Base-by-base conservation (phyloP, 2,113 vertebrate species). In the Psammodynastes pulverulentus region DNA sequence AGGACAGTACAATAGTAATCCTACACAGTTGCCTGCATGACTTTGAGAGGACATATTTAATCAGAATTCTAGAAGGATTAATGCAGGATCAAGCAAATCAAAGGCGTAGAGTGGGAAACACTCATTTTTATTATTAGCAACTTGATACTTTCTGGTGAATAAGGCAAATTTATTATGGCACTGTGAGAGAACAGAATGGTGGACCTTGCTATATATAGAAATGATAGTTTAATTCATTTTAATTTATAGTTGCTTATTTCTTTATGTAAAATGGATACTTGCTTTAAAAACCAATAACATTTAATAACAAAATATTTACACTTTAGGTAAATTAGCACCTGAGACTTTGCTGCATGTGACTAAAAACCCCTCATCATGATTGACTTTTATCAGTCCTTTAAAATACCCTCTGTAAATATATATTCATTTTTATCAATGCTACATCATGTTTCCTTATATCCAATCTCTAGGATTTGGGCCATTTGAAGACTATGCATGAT, bases 401-500 rank as follows among this genome's bases (percentile, higher is more conserved):
- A 72, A 94, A 43, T 45, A 26, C 79, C 86, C 92, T 48, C 58
- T 54, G 8, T 79, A 92, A 90, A 52, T 89, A 21, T 15, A 34
- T 94, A 39, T 48, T 89, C 90, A 93, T 0, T 88, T 94, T 94
- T 58, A 87, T 72, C 62, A 52, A 39, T 86, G 6, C 86, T 4
- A 67, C 94, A 9, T 79, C 92, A 94, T 90, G 90, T 93, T 96
- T 94, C 88, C 94, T 94, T 94, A 92, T 21, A 23, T 45, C 86
- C 88, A 93, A 94, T 0, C 96, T 93, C 96, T 5, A 53, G 96
- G 96, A 88, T 56, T 43, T 29, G 13, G 85, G 95, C 91, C 92
- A 94, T 93, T 95, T 95, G 95, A 94, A 94, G 93, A 93, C 93
- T 84, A 94, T 87, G 62, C 94, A 26, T 54, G 96, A 96, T 96